Conservation (phyloP, 2,113 vertebrate species). For the Dasyornis broadbenti region DNA sequence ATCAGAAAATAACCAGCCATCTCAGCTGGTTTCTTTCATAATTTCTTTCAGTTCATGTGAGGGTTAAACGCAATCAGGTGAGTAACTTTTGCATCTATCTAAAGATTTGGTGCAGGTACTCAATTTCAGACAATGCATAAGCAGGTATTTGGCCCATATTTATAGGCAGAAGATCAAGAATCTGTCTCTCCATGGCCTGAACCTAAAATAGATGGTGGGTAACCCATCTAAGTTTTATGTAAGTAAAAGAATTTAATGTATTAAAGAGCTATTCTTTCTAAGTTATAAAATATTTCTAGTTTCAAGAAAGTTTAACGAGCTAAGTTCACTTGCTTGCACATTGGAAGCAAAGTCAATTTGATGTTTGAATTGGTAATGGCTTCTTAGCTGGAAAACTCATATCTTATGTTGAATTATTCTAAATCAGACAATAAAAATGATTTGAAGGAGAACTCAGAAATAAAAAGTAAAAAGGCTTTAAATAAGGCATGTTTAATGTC, state of each 20-base stretch:
- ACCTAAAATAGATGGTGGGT: background rate
- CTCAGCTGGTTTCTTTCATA: no score
- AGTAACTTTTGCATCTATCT: background rate
- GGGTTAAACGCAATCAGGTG: background rate
- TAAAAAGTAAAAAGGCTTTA: conserved; percentile 39
- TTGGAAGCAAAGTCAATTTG: conserved; percentile 1
- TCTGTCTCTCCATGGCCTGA: background rate
- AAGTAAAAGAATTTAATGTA: background rate
- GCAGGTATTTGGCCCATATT: background rate
- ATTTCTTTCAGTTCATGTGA: background rate
- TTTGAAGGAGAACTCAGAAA: conserved; percentile 31
- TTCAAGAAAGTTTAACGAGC: background rate
- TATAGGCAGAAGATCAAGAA: background rate
- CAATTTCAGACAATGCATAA: background rate
- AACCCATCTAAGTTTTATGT: background rate
- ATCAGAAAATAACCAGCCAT: background rate
- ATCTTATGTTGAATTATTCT: conserved; percentile 47
- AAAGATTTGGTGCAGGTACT: background rate
- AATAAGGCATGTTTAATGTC: conserved; percentile 45
- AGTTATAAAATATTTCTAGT: background rate
- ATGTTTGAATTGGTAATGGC: conserved; percentile 29
- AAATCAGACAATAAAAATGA: conserved; percentile 47
- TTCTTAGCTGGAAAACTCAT: conserved; percentile 21
- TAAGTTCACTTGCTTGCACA: background rate
- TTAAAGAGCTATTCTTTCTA: background rate